Evolutionary conservation across 1,140 invertebrate genomes (phyloP).

Genomic region (Macrotrachela quadricornifera): DNA sequence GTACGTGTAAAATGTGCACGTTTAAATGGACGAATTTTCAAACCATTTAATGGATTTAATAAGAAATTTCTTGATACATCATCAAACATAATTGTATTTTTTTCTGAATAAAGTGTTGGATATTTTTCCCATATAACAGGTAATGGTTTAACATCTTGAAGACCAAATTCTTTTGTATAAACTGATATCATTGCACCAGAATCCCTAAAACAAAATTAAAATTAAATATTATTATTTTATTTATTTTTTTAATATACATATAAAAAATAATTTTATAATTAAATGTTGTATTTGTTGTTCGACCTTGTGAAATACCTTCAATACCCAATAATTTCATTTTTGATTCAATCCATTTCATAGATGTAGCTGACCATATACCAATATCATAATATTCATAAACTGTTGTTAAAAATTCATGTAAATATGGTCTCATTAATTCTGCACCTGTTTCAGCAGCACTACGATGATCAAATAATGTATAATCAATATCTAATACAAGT

Average conservation of each 20-base stretch:
- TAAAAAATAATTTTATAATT: constrained; percentile 81
- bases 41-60: constrained; percentile 82
- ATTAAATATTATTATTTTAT: too few species aligned
- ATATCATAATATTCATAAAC: constrained; percentile 53
- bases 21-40: constrained; percentile 64
- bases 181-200: constrained; percentile 81
- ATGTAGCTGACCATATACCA: constrained; percentile 56
- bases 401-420: constrained; percentile 77
- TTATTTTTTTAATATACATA: constrained; percentile 8
- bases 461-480: constrained; percentile 77
- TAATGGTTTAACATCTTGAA: constrained; percentile 65
- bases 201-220: constrained; percentile 31
- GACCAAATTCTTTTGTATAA: constrained; percentile 62
- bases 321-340: constrained; percentile 85
- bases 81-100: constrained; percentile 95
- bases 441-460: constrained; percentile 63
- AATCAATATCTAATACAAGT: constrained; percentile 83
- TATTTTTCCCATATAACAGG: constrained; percentile 92
- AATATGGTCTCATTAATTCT: constrained; percentile 76
- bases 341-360: constrained; percentile 92
- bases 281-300: constrained; percentile 34
- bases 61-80: constrained; percentile 88
- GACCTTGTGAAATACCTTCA: too few species aligned
- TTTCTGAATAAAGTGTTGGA: constrained; percentile 50
- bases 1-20: constrained; percentile 66